Conservation (phyloP, 2,797 vertebrate species). For the Dromococcyx pavoninus region DNA sequence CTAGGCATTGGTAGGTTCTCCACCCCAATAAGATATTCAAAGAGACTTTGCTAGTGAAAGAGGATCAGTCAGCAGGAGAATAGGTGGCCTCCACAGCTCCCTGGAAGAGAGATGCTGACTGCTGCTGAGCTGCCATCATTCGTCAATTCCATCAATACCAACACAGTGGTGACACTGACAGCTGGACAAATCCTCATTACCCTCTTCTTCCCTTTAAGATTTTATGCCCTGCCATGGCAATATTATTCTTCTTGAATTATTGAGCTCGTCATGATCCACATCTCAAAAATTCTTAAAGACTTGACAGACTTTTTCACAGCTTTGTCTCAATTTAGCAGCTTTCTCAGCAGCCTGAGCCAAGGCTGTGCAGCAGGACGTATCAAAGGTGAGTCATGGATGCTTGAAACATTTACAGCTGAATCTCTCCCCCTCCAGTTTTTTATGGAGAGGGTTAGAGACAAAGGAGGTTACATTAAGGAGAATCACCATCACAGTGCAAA, state of each 20-base stretch:
- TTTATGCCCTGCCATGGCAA: neutral
- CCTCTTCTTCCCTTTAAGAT: neutral
- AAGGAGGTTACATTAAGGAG: neutral
- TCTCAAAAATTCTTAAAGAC: neutral
- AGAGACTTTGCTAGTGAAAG: neutral
- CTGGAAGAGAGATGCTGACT: neutral
- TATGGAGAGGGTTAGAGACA: neutral
- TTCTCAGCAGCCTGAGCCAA: neutral
- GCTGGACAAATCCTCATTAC: neutral
- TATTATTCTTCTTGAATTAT: neutral
- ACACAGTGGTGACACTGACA: neutral
- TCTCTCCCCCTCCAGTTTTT: neutral
- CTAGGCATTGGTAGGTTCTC: neutral
- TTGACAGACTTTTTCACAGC: neutral
- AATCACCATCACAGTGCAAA: neutral
- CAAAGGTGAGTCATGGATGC: neutral
- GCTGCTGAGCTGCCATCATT: neutral
- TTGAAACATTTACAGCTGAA: neutral
- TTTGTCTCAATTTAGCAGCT: neutral
- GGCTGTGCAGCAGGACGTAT: neutral
- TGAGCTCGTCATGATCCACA: neutral
- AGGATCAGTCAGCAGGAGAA: neutral
- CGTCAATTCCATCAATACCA: neutral
- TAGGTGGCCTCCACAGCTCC: neutral
- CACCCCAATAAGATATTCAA: neutral